A percentile compares a stretch with the other conserved stretches of the same genome.
These are phyloP conservation scores for Drosophila lacteicornis DNA, from an alignment of 1,140 invertebrate species.

Conservation along the genomic window DNA sequence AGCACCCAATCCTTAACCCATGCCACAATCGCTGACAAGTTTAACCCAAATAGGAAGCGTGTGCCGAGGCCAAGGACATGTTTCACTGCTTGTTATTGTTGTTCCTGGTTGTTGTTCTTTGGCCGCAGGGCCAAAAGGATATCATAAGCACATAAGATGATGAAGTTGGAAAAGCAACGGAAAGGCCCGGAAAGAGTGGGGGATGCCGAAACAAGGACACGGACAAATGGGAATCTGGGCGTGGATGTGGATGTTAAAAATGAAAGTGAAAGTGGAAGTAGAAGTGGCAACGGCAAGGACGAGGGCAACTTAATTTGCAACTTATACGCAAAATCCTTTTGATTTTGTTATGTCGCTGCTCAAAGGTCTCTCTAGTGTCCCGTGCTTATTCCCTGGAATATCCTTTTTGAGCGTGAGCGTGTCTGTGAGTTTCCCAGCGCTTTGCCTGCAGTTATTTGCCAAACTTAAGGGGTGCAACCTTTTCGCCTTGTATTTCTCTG, in stretches of 20 bases:
- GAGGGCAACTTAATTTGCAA: conserved; percentile 79
- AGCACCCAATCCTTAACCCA: conserved; percentile 30
- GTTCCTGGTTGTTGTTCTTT: conserved; percentile 49
- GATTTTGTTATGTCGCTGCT: conserved; percentile 74
- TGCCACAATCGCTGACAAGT: conserved; percentile 43
- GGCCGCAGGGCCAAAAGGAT: conserved; percentile 63
- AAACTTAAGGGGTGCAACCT: conserved; percentile 73
- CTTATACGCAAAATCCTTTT: conserved; percentile 82
- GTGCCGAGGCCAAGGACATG: conserved; percentile 59
- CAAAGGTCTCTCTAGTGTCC: conserved; percentile 41
- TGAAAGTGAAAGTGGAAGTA: conserved; percentile 6
- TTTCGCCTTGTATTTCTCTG: conserved; percentile 45
- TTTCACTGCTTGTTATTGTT: conserved; percentile 44
- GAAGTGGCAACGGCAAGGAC: conserved; percentile 5
- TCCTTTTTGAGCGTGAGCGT: conserved; percentile 32
- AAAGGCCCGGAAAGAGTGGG: conserved; percentile 4
- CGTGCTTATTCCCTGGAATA: conserved; percentile 13
- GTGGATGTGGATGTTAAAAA: conserved; percentile 20
- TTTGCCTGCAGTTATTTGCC: conserved; percentile 79
- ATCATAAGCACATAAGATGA: conserved; percentile 70
- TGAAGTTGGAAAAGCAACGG: conserved; percentile 35
- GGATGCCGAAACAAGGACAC: conserved; percentile 38
- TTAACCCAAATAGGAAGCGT: conserved; percentile 53
- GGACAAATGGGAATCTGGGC: conserved; percentile 39
- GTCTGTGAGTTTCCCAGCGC: conserved; percentile 49